A percentile compares a stretch with the other conserved stretches of the same genome.
phyloP scores from a whole-genome alignment of 2,888 invertebrate species.

The Nephrotoma appendiculata region DNA sequence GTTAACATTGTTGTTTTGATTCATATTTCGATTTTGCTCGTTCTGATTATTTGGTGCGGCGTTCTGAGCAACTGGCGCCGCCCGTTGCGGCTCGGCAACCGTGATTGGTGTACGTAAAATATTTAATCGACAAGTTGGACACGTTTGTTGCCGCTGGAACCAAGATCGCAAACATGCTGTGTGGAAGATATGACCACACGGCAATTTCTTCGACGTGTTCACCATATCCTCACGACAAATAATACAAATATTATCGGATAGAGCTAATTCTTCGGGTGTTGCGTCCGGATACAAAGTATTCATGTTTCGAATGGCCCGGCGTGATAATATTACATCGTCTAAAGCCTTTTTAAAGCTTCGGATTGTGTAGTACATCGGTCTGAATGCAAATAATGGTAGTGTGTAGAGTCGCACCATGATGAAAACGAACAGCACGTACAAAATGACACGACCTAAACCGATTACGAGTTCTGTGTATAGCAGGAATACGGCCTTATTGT shows the following conservation, averaged over 20 bases:
- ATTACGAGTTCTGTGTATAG: constrained; percentile 92
- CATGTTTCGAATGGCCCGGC: constrained; percentile 95
- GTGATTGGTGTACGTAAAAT: constrained; percentile 43
- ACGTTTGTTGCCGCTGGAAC: constrained; percentile 99
- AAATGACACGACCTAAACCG: constrained; percentile 68
- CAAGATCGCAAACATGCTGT: constrained; percentile 93
- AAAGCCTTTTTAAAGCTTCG: constrained; percentile 95
- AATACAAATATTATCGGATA: constrained; percentile 95
- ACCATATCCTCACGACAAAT: constrained; percentile 75
- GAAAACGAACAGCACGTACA: constrained; percentile 84
- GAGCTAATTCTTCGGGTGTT: constrained; percentile 76
- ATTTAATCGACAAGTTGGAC: constrained; percentile 94
- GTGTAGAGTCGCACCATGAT: constrained; percentile 97
- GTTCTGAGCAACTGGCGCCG: constrained; percentile 15
- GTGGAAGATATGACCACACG: constrained; percentile 99
- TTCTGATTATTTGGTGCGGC: constrained; percentile 14
- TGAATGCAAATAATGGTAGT: constrained; percentile 91
- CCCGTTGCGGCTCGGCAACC: constrained; percentile 24
- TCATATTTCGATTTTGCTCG: constrained; percentile 13
- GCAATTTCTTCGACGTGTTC: constrained; percentile 80
- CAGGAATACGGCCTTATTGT: constrained; percentile 95
- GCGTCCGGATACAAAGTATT: constrained; percentile 96
- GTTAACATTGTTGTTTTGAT: constrained; percentile 14
- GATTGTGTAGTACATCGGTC: constrained; percentile 99
- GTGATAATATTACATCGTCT: constrained; percentile 91